phyloP scores from a whole-genome alignment of 1,140 invertebrate genomes.

The Danaus plexippus region DNA sequence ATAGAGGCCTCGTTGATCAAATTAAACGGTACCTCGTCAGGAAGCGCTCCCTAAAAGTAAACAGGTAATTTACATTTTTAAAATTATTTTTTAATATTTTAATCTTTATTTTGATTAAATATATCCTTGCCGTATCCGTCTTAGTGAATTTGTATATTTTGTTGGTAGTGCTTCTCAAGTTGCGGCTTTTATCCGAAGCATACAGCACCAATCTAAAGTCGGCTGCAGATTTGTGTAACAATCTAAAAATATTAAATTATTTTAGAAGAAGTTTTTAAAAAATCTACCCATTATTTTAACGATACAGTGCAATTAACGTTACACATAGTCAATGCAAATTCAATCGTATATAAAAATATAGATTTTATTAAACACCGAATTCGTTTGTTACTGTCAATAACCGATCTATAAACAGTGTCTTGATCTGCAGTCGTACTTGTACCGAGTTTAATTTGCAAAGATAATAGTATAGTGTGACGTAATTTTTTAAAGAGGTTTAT shows the following conservation, averaged over 20 bases:
- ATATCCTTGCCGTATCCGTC: constrained; percentile 42
- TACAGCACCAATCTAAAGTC: constrained; percentile 74
- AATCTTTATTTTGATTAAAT: too few species aligned
- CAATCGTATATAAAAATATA: constrained; percentile 2
- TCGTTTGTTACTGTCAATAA: constrained; percentile 1
- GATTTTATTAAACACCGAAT: too few species aligned
- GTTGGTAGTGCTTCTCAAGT: constrained; percentile 22
- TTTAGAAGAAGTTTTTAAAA: constrained; percentile 4
- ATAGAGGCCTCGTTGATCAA: constrained; percentile 77
- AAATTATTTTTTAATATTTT: too few species aligned
- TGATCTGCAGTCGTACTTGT: too few species aligned
- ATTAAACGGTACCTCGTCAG: constrained; percentile 74
- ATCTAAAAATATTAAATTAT: constrained; percentile 26
- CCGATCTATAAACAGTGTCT: background rate
- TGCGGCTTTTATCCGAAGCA: constrained; percentile 63
- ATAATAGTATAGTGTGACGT: too few species aligned
- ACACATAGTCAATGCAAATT: too few species aligned
- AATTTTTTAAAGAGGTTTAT: background rate
- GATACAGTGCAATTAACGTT: too few species aligned
- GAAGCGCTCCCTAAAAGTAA: constrained; percentile 70
- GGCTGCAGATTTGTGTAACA: constrained; percentile 27
- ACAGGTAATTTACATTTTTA: constrained; percentile 1
- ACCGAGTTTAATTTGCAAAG: too few species aligned
- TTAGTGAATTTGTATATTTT: constrained; percentile 45
- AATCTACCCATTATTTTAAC: background rate